Base-by-base conservation (phyloP, 1,140 invertebrate species). In the Dufourea novaeangliae region DNA sequence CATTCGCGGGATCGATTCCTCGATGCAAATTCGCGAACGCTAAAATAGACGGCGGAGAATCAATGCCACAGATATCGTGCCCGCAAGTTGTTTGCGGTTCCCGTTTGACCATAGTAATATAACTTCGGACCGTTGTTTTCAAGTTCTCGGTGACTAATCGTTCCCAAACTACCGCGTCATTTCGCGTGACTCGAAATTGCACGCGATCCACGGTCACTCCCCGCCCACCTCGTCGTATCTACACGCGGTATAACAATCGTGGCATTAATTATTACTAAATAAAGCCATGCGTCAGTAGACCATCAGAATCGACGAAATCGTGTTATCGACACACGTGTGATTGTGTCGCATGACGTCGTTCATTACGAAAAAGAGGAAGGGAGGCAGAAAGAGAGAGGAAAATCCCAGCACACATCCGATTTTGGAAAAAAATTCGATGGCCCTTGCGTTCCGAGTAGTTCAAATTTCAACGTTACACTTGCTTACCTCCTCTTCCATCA, bases 241-340 rank as follows among this genome's bases (percentile, higher is more conserved):
- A 59, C 50, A 69, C 32, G 17, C 54, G 73, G 61, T 80, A 80
- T 77, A 80, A 71, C 46, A 62, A 77, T 72, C 54, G 66, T 32
- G 54, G 57, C n/a, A 50, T 81, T 78, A 80, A 77, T 80, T 71
- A 81, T 82, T 34, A 32, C 29, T 6, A 54, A n/a, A 22, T 37
- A 59, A 57, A 78, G 37, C 57, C 44, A 11, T 12, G 12, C 57
- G 67, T 57, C 54, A n/a, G 66, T 41, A 32, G 39, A 37, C 14
- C 41, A 27, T 70, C 7, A 50, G 57, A 76, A 69, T 76, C 46
- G 37, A 11, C 20, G 39, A 20, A 27, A 50, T 50, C 46, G 46
- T 82, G 59, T 82, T 80, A 76, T 76, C 34, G 54, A 61, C 73
- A 61, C 64, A 25, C 22, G n/a, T n/a, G n/a, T n/a, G n/a, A n/a